Percentiles rank a stretch among this genome's conserved stretches.
Evolutionary conservation across 2,113 vertebrate species (phyloP).

Genomic region (Henicopernis longicauda): DNA sequence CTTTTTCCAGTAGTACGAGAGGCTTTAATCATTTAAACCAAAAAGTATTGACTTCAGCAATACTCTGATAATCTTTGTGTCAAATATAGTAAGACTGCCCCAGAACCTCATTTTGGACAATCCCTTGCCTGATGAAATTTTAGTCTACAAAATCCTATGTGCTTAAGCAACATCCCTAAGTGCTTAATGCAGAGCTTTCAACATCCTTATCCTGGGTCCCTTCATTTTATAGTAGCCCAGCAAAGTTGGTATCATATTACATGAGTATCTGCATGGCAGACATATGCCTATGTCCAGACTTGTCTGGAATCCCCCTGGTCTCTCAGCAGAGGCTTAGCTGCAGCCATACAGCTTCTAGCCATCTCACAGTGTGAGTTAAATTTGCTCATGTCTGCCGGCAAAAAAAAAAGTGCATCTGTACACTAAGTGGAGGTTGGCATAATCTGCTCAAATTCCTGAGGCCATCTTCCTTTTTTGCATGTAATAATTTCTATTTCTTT

Average conservation of each 20-base stretch:
- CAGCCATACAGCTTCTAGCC: neutral
- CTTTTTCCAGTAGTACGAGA: neutral
- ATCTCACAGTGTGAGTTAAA: neutral
- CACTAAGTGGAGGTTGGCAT: neutral
- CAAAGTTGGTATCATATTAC: neutral
- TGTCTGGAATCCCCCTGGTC: neutral
- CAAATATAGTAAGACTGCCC: neutral
- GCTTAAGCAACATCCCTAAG: rapidly evolving
- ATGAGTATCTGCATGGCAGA: neutral
- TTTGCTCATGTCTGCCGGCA: neutral
- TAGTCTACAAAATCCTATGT: neutral
- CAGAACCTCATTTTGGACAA: neutral
- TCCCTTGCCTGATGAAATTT: neutral
- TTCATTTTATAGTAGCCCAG: neutral
- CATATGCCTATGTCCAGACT: neutral
- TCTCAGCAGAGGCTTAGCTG: neutral
- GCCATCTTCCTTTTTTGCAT: neutral
- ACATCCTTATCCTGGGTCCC: neutral
- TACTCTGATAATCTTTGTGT: neutral
- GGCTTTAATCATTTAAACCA: neutral
- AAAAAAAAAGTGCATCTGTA: neutral
- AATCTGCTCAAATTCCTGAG: neutral
- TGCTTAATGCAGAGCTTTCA: neutral
- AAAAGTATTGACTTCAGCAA: neutral
- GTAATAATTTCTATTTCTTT: neutral